phyloP scores from a whole-genome alignment of 2,888 invertebrate species.

The Tetragnatha montana region DNA sequence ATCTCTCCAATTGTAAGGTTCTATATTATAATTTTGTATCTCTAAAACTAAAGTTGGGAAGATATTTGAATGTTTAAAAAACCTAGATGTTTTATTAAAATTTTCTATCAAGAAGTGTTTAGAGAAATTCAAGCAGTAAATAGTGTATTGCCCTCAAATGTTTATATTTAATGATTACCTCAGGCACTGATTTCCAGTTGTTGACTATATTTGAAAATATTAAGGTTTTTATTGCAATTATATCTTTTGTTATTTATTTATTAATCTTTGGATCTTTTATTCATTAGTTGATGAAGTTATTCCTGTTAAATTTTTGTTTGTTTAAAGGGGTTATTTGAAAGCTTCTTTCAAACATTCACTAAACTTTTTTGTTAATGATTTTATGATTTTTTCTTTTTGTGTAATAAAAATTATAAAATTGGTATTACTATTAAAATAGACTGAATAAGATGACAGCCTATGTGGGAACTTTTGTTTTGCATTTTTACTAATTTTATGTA shows the following conservation, averaged over 20 bases:
- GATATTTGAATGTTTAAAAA: too few species aligned
- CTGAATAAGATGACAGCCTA: neutral
- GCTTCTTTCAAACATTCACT: neutral
- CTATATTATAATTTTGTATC: too few species aligned
- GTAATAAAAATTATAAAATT: too few species aligned
- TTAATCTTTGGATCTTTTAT: neutral
- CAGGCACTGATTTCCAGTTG: neutral
- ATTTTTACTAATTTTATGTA: conserved; percentile 21
- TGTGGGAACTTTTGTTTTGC: neutral
- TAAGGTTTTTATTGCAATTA: neutral
- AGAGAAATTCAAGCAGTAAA: too few species aligned
- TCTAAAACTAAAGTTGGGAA: too few species aligned
- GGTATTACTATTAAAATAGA: neutral
- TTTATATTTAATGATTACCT: neutral
- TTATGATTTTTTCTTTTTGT: too few species aligned
- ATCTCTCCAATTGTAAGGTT: too few species aligned
- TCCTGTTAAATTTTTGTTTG: neutral
- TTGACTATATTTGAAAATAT: neutral
- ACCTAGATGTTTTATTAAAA: too few species aligned
- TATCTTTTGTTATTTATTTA: neutral
- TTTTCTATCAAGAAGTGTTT: too few species aligned
- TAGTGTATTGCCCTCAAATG: too few species aligned
- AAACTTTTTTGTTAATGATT: too few species aligned
- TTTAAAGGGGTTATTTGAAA: neutral
- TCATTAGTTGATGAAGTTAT: neutral